These are phyloP conservation scores for Eudyptes chrysolophus DNA, from an alignment of 2,113 vertebrate genomes.

Conservation along the genomic window DNA sequence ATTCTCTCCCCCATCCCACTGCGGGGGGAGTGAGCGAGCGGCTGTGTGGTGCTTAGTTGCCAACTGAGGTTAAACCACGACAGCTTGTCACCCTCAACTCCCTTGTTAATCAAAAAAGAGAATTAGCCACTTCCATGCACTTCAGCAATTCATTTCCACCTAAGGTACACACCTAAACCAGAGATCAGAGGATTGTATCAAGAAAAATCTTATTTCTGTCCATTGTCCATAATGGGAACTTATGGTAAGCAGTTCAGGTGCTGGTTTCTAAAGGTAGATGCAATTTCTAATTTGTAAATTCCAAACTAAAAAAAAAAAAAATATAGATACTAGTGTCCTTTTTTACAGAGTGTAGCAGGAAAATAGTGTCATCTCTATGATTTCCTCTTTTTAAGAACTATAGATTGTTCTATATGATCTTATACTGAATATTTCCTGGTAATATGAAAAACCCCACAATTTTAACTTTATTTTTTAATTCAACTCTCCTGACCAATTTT, in stretches of 20 bases:
- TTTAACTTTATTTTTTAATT: neutral
- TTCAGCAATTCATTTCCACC: neutral
- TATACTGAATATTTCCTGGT: neutral
- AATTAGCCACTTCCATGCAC: neutral
- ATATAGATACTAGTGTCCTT: neutral
- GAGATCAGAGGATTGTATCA: neutral
- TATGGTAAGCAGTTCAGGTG: neutral
- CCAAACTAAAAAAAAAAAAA: neutral
- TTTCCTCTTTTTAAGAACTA: neutral
- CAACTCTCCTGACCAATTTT: neutral
- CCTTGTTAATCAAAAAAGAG: neutral
- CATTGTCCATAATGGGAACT: neutral
- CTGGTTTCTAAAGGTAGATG: neutral
- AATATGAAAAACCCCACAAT: neutral
- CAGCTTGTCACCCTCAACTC: neutral
- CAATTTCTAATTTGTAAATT: neutral
- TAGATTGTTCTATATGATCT: neutral
- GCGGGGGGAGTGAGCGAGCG: too few relatives aligned
- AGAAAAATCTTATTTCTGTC: neutral
- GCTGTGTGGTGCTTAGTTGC: too few relatives aligned
- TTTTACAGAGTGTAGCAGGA: neutral
- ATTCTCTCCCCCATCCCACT: too few relatives aligned
- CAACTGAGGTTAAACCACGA: too few relatives aligned
- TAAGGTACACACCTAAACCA: neutral
- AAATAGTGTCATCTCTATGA: neutral